Base-by-base conservation (phyloP, 2,797 vertebrate genomes). In the Propithecus perrieri region DNA sequence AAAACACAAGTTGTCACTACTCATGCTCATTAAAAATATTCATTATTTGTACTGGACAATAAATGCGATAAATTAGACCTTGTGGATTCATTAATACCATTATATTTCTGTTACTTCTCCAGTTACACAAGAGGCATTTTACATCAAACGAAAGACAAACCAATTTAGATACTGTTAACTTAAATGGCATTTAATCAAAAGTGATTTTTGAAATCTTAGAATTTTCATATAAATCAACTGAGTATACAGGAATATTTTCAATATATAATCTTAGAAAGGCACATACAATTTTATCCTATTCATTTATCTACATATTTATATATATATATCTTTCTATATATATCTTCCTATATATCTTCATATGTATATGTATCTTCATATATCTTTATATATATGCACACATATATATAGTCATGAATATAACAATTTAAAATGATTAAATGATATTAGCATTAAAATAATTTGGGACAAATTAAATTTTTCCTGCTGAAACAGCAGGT, bases 401-500 rank as follows among this genome's bases (percentile, higher is more conserved):
- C 3, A 26, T 20, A 43, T 57, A 15, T 5, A 17, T 55, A 59
- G 5, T 41, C 59, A 65, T 26, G 2, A 7, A 86, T 2, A 78
- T 78, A 17, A 72, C 0, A 74, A 69, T 85, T 88, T 95, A 35
- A 81, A 89, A 95, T 81, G 7, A 90, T 88, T 61, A 94, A 76
- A 57, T 76, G 10, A 1, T 83, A 43, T 28, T 87, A 46, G 11
- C 41, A 65, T 78, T 88, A 84, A 96, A 96, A 96, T 86, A 96
- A 95, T 69, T 76, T 92, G 2, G 33, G 15, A 2, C 15, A 94
- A 95, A 94, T 94, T 76, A 85, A 96, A 89, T 86, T 22, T n/a
- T 92, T 75, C 18, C 10, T 61, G 26, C 22, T 38, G 5, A 95
- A 97, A 61, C 63, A 96, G 89, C 83, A 96, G 57, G 53, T 85